phyloP scores from a whole-genome alignment of 2,797 vertebrate genomes.

The Okamejei kenojei region DNA sequence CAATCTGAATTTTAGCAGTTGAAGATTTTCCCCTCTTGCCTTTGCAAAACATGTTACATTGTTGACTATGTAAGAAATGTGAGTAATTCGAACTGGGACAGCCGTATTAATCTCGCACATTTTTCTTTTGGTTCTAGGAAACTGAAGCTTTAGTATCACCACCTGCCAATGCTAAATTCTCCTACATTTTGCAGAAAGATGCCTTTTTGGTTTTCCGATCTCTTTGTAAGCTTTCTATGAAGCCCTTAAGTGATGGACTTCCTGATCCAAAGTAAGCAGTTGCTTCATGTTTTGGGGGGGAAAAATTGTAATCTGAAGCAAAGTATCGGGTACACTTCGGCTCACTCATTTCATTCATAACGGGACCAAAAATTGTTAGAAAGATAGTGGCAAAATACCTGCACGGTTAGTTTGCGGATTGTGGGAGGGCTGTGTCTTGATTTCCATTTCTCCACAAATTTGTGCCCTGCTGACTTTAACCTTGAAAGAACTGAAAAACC shows the following conservation, averaged over 20 bases:
- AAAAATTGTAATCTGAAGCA: no score
- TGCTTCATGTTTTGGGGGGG: no score
- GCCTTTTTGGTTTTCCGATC: constrained; percentile 95
- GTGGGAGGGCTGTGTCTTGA: not conserved
- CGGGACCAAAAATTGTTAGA: not conserved
- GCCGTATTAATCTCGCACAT: no score
- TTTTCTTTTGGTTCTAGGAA: constrained; percentile 61
- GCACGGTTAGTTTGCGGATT: not conserved
- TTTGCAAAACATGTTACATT: not conserved
- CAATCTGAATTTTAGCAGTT: not conserved
- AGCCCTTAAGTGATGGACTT: constrained; percentile 86
- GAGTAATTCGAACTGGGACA: not conserved
- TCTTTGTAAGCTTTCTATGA: constrained; percentile 96
- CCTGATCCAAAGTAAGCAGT: constrained; percentile 87
- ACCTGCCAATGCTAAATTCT: constrained; percentile 71
- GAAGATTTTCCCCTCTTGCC: not conserved
- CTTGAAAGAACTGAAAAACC: not conserved
- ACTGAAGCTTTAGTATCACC: constrained; percentile 68
- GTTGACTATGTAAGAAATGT: not conserved
- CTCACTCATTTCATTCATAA: not conserved
- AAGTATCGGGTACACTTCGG: not conserved
- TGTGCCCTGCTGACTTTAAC: not conserved
- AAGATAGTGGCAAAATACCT: not conserved
- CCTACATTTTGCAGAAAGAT: constrained; percentile 91
- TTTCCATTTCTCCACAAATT: not conserved